Evolutionary conservation across 2,888 invertebrate species (phyloP).

Genomic region (Melipona beecheii): DNA sequence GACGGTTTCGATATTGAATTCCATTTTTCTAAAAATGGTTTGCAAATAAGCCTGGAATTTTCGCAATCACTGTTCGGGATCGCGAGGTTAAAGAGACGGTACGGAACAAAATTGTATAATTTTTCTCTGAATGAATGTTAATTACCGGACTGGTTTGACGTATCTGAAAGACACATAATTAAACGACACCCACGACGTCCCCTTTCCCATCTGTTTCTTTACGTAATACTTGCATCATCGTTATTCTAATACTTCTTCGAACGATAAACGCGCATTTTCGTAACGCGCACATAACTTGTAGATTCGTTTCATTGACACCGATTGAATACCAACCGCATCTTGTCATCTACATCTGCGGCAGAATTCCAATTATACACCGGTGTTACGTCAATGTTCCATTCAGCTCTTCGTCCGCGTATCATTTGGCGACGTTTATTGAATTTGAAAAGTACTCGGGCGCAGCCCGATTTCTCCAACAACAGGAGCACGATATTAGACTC

Average conservation of each 20-base stretch:
- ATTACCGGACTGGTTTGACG: neutral
- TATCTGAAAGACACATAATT: slow-evolving; percentile 27
- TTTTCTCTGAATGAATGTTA: neutral
- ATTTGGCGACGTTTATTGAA: neutral
- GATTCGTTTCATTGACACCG: slow-evolving; percentile 22
- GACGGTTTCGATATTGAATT: no score
- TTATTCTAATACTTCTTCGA: slow-evolving; percentile 30
- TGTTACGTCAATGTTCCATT: slow-evolving; percentile 17
- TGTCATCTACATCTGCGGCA: neutral
- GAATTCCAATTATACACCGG: neutral
- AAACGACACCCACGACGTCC: slow-evolving; percentile 23
- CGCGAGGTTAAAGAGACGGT: no score
- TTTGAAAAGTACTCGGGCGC: neutral
- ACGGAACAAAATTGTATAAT: neutral
- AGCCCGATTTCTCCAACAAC: neutral
- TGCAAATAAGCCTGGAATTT: no score
- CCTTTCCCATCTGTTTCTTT: slow-evolving; percentile 20
- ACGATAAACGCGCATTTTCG: neutral
- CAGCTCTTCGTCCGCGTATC: neutral
- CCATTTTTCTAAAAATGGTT: no score
- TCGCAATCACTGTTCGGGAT: no score
- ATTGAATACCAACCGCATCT: slow-evolving; percentile 25
- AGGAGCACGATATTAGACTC: no score
- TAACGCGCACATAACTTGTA: neutral
- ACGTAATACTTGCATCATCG: slow-evolving; percentile 51